Evolutionary conservation across 2,797 vertebrate genomes (phyloP), one percentile per base, ranked within the genome.

Genomic region (Catharus ustulatus): DNA sequence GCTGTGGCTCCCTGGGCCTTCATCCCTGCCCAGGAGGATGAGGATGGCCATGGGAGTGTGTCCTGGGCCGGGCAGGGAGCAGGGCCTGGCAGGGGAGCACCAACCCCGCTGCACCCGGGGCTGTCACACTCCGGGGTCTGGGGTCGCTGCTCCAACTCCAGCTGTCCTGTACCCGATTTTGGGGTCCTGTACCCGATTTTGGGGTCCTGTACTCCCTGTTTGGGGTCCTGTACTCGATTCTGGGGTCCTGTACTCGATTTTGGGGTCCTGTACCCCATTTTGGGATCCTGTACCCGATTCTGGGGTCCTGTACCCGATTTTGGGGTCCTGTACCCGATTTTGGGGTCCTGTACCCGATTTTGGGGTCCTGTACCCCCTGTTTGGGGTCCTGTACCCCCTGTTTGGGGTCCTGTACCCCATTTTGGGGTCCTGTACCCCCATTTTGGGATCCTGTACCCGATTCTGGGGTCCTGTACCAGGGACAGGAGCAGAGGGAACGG

Each of bases 71-170:
- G 26, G 46, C 40, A 22, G 32, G 81, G 64, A 40, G n/a, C n/a
- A 32, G 26, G 52, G 84, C 66, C 17, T 0, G 1, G 16, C 29
- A 0, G 3, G 29, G 10, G 20, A 22, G 9, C 30, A 2, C 8
- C 26, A 11, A 22, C 45, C 19, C 46, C 22, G 6, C 2, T 1
- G n/a, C 23, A 15, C 13, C 48, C 1, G 3, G 24, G 22, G 32
- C n/a, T 5, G 9, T 34, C 15, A 18, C 0, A 1, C n/a, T 19
- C 38, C 1, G 26, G 24, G 15, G 34, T 10, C 34, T 0, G 5
- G 43, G 26, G 42, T 17, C 2, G 0, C 29, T n/a, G 36, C 29
- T 23, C 77, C 2, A 1, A 15, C 64, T 6, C 9, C 27, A 11
- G 4, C 5, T 59, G 42, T 43, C 16, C 42, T 43, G 42, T 18